These are phyloP conservation scores for Incurvaria masculella DNA, from an alignment of 2,888 invertebrate genomes.

Conservation along the genomic window DNA sequence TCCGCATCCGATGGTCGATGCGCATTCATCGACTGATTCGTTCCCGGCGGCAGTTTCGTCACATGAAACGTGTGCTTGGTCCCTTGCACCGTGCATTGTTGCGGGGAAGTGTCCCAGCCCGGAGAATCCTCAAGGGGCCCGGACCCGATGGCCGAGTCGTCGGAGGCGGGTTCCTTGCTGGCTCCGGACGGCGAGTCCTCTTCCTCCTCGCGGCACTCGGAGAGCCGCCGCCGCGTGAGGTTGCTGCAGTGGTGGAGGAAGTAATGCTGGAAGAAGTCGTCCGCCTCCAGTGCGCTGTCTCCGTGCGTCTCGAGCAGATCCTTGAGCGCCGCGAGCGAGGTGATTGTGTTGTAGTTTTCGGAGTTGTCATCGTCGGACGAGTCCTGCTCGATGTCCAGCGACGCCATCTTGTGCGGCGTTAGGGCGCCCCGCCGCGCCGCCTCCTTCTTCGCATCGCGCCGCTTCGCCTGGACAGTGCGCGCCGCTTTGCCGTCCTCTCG, in stretches of 20 bases:
- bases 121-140: constrained; percentile 17
- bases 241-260: constrained; percentile 71
- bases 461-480: too few species aligned
- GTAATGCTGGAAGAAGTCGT: constrained; percentile 67
- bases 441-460: too few species aligned
- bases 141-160: constrained; percentile 13
- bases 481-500: too few species aligned
- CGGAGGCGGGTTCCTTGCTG: constrained; percentile 11
- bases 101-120: constrained; percentile 32
- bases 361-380: too few species aligned
- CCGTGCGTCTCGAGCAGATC: constrained; percentile 62
- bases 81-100: constrained; percentile 40
- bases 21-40: too few species aligned
- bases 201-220: constrained; percentile 82
- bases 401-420: too few species aligned
- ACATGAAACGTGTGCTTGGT: constrained; percentile 43
- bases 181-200: constrained; percentile 57
- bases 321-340: constrained; percentile 64
- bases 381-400: too few species aligned
- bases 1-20: too few species aligned
- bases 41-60: constrained; percentile 37
- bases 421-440: too few species aligned
- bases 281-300: constrained; percentile 55
- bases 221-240: constrained; percentile 64
- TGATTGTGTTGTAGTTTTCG: constrained; percentile 70